Evolutionary conservation across 2,113 vertebrate genomes (phyloP), one percentile per base, ranked within the genome.

Genomic region (Cyanoramphus novaezelandiae): DNA sequence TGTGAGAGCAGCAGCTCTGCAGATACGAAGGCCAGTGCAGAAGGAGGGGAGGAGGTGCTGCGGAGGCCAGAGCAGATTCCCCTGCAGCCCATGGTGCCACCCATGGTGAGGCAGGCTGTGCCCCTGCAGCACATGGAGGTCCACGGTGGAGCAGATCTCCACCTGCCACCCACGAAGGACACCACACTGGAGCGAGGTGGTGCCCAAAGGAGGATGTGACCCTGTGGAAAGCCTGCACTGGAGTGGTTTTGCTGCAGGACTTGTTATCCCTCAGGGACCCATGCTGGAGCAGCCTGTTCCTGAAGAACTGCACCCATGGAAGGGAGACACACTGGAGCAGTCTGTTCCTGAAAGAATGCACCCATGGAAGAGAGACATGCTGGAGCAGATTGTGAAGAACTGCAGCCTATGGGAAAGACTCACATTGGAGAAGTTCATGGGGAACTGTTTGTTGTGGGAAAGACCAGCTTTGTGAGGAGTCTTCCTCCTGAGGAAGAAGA

Each of bases 291-390:
- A 43, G 14, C 31, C 29, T 77, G 44, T 12, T 13, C 46, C n/a
- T n/a, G 23, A 20, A 55, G 12, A 6, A 24, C 39, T 24, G 17
- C 23, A 41, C 6, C 27, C 4, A 2, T 12, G 17, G 17, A 6
- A 15, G 41, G 14, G 11, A 27, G 2, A 13, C n/a, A 16, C 0
- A 0, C 16, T n/a, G 23, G 18, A 53, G 17, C 17, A 18, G 27
- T 37, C 28, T 75, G 39, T 35, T 39, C 39, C 39, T 39, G 20
- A 15, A 52, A 9, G 5, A 21, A 44, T 18, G 17, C 28, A 39
- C 7, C 27, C 3, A 1, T 2, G 2, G 15, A 23, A 52, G 6
- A 2, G 3, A 75, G 6, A 1, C 1, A 10, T 6, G 1, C 21
- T 47, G 43, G 43, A 44, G 43, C 17, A 44, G 43, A 17, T 41